Evolutionary conservation across 2,888 invertebrate species (phyloP), one percentile per base, ranked within the genome.

Genomic region (Rhogogaster chlorosoma): DNA sequence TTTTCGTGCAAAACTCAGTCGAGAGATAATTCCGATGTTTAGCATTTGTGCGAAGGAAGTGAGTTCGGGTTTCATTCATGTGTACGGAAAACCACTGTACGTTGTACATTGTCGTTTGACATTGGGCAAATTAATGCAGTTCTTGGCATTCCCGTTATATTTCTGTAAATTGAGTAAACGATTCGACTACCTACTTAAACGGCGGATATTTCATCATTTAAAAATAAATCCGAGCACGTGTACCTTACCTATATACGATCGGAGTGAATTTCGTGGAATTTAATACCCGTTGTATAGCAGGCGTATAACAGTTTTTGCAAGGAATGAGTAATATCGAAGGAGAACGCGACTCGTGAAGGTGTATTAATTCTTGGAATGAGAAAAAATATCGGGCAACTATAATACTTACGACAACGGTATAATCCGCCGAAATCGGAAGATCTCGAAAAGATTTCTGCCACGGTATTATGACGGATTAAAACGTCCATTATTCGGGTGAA

Each of bases 101-200:
- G 26, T 29, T 32, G 7, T 67, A 67, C 67, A 32, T 32, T 67
- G 32, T 67, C 29, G 32, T 67, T 32, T 32, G 67, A 18, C 32
- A 12, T 32, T 32, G 15, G 18, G 5, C 18, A 32, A 67, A 67
- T 73, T 22, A 73, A 73, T 73, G 71, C 71, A 73, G 42, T 73
- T 73, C 71, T n/a, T 22, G 5, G 36, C 36, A 36, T 2, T 73
- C 10, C 71, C 71, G 71, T 73, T 73, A 73, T 42, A 73, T 73
- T 73, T 73, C 71, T 36, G 71, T 73, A 73, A 73, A 73, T 73
- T 73, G 42, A 73, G 42, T 26, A 73, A 73, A 73, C 71, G 71
- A 73, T 73, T 73, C 12, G 71, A 73, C 38, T 73, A 22, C 71
- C 42, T 26, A 73, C 71, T 73, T 42, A 42, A 29, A 67, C 71